Conservation (phyloP, 2,797 vertebrate species). For the Poeciliopsis presidionis region DNA sequence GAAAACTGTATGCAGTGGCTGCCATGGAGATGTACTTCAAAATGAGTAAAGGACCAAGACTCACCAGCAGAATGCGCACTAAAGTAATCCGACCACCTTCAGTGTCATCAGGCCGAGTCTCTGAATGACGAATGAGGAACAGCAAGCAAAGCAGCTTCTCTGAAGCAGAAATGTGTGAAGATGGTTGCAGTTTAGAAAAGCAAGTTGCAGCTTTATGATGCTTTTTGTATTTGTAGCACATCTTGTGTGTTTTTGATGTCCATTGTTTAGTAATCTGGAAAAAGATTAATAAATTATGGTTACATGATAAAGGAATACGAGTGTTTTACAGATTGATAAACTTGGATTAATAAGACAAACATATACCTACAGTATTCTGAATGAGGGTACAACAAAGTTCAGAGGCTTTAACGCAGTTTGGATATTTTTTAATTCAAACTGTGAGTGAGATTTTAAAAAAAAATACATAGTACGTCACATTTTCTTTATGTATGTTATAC, state of each 20-base stretch:
- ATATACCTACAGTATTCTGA: not conserved
- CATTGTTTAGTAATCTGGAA: not conserved
- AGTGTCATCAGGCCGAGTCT: constrained; percentile 15
- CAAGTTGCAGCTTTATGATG: not conserved
- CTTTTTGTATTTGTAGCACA: not conserved
- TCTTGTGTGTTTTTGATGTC: not conserved
- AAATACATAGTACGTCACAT: not conserved
- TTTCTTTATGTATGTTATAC: not conserved
- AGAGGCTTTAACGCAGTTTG: not conserved
- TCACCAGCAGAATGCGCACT: constrained; percentile 50
- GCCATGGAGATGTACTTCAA: constrained; percentile 63
- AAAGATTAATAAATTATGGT: not conserved
- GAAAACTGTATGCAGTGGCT: constrained; percentile 36
- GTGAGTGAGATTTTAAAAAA: no score
- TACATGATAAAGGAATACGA: not conserved
- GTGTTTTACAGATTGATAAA: not conserved
- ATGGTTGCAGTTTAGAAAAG: not conserved
- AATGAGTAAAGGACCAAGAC: constrained; percentile 8
- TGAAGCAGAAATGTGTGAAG: not conserved
- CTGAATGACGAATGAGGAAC: constrained; percentile 31
- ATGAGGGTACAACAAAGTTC: not conserved
- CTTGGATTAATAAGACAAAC: not conserved
- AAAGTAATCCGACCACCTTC: constrained; percentile 43
- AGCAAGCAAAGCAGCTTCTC: constrained; percentile 5
- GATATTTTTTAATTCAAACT: not conserved